phyloP scores from a whole-genome alignment of 2,113 vertebrate genomes.

The Podarcis raffonei region DNA sequence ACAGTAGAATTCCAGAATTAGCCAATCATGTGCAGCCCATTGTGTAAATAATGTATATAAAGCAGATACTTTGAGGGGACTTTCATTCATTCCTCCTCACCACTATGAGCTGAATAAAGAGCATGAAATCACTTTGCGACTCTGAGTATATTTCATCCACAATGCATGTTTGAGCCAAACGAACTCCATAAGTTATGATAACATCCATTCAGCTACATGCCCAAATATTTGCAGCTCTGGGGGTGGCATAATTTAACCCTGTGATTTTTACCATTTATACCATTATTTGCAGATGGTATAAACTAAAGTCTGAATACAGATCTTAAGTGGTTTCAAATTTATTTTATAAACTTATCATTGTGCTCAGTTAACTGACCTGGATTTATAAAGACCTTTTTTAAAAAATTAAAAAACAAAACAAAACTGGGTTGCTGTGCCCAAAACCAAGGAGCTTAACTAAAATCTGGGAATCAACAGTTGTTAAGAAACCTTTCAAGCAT shows the following conservation, averaged over 20 bases:
- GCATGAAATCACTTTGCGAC: no score
- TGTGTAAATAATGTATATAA: no score
- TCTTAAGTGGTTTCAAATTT: neutral
- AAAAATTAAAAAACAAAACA: neutral
- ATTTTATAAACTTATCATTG: neutral
- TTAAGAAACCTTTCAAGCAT: neutral
- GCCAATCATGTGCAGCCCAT: no score
- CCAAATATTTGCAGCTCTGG: neutral
- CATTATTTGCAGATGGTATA: neutral
- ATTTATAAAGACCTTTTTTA: neutral
- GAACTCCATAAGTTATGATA: neutral
- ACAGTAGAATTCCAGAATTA: no score
- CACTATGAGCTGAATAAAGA: no score
- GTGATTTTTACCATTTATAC: neutral
- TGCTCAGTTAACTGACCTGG: slow-evolving; percentile 1
- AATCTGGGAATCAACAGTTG: neutral
- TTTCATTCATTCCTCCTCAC: no score
- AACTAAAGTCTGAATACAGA: neutral
- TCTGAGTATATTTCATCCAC: no score
- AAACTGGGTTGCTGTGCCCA: neutral
- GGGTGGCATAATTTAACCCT: neutral
- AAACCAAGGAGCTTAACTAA: neutral
- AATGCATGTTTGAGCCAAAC: neutral
- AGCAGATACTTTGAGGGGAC: no score
- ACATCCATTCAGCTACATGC: neutral